A percentile compares a stretch with the other conserved stretches of the same genome.
phyloP scores from a whole-genome alignment of 1,140 invertebrate genomes.

The Oryzaephilus surinamensis region DNA sequence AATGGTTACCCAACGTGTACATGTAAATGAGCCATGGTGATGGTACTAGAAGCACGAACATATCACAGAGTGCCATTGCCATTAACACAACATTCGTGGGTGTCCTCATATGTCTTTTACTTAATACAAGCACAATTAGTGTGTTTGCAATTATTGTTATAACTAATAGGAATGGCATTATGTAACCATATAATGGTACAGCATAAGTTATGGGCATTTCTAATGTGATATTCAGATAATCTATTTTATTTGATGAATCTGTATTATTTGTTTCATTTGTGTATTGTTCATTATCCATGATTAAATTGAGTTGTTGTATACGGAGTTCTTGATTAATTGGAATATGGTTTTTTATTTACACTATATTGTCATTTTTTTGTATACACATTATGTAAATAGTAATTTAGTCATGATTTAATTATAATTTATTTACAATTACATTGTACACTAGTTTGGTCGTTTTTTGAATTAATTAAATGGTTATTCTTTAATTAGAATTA shows the following conservation, averaged over 20 bases:
- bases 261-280: too few relatives aligned
- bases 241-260: not conserved
- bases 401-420: too few relatives aligned
- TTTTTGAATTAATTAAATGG: too few relatives aligned
- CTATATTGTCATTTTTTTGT: too few relatives aligned
- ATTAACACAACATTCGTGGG: constrained; percentile 82
- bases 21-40: constrained; percentile 82
- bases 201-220: constrained; percentile 58
- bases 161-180: constrained; percentile 73
- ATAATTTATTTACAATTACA: too few relatives aligned
- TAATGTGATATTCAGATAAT: constrained; percentile 47
- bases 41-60: constrained; percentile 75
- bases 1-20: constrained; percentile 80
- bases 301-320: too few relatives aligned
- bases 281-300: too few relatives aligned
- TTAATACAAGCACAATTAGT: constrained; percentile 71
- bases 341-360: too few relatives aligned
- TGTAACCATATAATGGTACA: constrained; percentile 61
- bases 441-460: too few relatives aligned
- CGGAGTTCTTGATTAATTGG: too few relatives aligned
- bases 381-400: too few relatives aligned
- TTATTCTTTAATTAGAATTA: too few relatives aligned
- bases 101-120: constrained; percentile 61
- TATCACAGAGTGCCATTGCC: constrained; percentile 87
- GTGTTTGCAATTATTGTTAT: constrained; percentile 87